A percentile compares a stretch with the other conserved stretches of the same genome.
Evolutionary conservation across 2,797 vertebrate species (phyloP).

Genomic region (Neosilurus hyrtlii): DNA sequence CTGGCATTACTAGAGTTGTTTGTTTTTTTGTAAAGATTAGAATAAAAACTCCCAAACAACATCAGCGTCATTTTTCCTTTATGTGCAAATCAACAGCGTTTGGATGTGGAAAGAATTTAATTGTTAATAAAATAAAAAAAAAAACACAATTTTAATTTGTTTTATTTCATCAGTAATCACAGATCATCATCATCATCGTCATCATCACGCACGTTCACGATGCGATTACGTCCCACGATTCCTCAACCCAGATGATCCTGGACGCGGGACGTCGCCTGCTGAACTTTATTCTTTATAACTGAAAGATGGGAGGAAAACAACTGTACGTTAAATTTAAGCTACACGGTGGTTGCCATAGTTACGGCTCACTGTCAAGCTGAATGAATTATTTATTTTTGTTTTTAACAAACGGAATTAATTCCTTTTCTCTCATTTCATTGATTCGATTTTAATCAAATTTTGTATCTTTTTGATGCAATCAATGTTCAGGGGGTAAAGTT

Average conservation of each 20-base stretch:
- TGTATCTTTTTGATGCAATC: neutral
- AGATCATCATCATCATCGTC: neutral
- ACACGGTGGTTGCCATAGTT: neutral
- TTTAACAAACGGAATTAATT: neutral
- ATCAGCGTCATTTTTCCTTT: conserved; percentile 7
- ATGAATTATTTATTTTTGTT: too few relatives aligned
- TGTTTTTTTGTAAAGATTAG: neutral
- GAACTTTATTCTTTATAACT: neutral
- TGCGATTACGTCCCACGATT: neutral
- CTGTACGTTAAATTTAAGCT: neutral
- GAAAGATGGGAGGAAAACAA: neutral
- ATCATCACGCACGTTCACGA: too few relatives aligned
- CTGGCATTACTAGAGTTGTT: neutral
- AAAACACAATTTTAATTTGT: neutral
- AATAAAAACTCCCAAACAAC: neutral
- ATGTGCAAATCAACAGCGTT: conserved; percentile 23
- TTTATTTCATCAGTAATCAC: neutral
- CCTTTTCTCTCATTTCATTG: neutral
- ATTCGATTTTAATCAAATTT: too few relatives aligned
- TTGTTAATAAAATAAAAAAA: neutral
- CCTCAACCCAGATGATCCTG: too few relatives aligned
- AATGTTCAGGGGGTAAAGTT: neutral
- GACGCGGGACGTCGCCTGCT: too few relatives aligned
- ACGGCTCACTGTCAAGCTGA: neutral
- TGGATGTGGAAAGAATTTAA: neutral